A percentile compares a stretch with the other conserved stretches of the same genome.
These are phyloP conservation scores for Choristoneura fumiferana DNA, from an alignment of 1,140 invertebrate species.

Conservation along the genomic window DNA sequence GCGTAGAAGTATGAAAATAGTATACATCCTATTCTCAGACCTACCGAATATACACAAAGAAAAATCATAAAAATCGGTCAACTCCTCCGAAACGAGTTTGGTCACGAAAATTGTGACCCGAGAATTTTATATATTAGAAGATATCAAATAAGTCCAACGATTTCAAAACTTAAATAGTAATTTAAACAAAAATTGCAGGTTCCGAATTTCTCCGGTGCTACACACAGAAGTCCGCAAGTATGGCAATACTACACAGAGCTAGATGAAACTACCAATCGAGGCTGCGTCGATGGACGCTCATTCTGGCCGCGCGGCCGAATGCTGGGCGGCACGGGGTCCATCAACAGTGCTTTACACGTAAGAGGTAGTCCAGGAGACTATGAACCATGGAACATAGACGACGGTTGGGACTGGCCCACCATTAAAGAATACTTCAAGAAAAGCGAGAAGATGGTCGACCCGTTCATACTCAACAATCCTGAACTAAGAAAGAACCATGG, in stretches of 20 bases:
- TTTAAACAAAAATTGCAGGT: too few species aligned
- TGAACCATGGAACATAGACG: constrained; percentile 80
- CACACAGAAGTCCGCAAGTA: constrained; percentile 44
- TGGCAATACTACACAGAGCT: constrained; percentile 63
- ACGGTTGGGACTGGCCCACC: constrained; percentile 83
- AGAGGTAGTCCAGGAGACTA: constrained; percentile 83
- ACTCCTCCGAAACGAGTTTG: too few species aligned
- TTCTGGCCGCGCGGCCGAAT: constrained; percentile 80
- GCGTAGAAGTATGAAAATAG: too few species aligned
- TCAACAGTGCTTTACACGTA: constrained; percentile 83
- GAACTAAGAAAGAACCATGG: constrained; percentile 56
- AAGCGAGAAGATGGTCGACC: constrained; percentile 65
- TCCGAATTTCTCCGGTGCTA: constrained; percentile 53
- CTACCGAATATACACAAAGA: too few species aligned
- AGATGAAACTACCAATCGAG: constrained; percentile 51
- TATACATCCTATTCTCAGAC: too few species aligned
- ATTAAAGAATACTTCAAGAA: constrained; percentile 84
- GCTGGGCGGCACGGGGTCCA: constrained; percentile 82
- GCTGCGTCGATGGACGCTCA: constrained; percentile 54
- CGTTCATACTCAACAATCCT: constrained; percentile 49
- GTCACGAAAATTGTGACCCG: too few species aligned
- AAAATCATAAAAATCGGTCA: too few species aligned
- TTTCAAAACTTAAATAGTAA: too few species aligned
- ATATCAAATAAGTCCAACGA: too few species aligned
- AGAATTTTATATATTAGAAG: too few species aligned